A percentile compares a stretch with the other conserved stretches of the same genome.
Evolutionary conservation across 2,797 vertebrate species (phyloP).

Genomic region (Pempheris klunzingeri): DNA sequence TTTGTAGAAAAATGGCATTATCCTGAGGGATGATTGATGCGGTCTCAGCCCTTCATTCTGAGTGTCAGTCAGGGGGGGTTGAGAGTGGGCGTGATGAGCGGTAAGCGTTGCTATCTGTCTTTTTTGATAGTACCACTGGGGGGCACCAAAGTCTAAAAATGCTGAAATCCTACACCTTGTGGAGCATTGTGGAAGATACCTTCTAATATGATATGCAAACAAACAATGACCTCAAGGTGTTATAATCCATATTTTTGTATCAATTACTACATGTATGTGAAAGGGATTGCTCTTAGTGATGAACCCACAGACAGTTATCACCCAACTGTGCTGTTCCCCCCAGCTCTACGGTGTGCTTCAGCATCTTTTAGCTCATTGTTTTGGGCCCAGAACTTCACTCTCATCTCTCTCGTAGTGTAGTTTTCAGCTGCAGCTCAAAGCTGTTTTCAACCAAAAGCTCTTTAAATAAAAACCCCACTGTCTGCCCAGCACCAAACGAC

Average conservation of each 20-base stretch:
- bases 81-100: too few relatives aligned
- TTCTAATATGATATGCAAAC: neutral
- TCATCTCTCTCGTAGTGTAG: neutral
- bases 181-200: too few relatives aligned
- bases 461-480: neutral
- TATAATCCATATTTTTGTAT: neutral
- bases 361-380: neutral
- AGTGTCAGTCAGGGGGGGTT: neutral
- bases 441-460: neutral
- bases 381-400: neutral
- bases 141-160: neutral
- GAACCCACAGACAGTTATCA: neutral
- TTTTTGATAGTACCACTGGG: neutral
- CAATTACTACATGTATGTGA: neutral
- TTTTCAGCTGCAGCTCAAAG: too few relatives aligned
- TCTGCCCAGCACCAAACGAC: neutral
- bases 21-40: neutral
- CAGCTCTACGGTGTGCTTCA: too few relatives aligned
- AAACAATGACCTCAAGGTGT: neutral
- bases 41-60: neutral
- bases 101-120: neutral
- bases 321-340: too few relatives aligned
- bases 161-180: neutral
- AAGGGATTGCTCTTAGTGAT: neutral
- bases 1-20: neutral